Evolutionary conservation across 2,888 invertebrate species (phyloP).

Genomic region (Stegophylla sp.): DNA sequence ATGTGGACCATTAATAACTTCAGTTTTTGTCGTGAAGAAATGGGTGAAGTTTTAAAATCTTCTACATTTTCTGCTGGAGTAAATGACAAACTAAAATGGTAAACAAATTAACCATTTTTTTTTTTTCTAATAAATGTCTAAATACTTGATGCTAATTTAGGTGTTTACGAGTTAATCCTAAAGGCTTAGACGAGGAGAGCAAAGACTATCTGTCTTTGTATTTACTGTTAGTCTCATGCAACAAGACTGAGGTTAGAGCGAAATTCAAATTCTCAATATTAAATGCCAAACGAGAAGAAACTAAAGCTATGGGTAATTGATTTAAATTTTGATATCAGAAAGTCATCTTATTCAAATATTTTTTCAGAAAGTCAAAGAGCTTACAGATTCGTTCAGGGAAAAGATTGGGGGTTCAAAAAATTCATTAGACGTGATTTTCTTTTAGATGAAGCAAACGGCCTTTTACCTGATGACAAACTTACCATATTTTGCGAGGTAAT

Average conservation of each 20-base stretch:
- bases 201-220: slow-evolving; percentile 99
- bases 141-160: slow-evolving; percentile 66
- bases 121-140: slow-evolving; percentile 11
- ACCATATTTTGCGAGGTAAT: slow-evolving; percentile 97
- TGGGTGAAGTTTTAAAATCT: slow-evolving; percentile 99
- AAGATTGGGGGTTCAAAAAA: slow-evolving; percentile 99
- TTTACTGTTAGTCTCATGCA: slow-evolving; percentile 97
- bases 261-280: slow-evolving; percentile 99
- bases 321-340: neutral
- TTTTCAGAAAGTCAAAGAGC: slow-evolving; percentile 81
- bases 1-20: slow-evolving; percentile 99
- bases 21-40: slow-evolving; percentile 99
- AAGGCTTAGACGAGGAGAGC: slow-evolving; percentile 99
- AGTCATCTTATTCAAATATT: slow-evolving; percentile 29
- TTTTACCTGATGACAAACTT: slow-evolving; percentile 97
- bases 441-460: slow-evolving; percentile 97
- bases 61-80: slow-evolving; percentile 99
- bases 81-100: slow-evolving; percentile 99
- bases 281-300: slow-evolving; percentile 99
- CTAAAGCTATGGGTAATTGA: slow-evolving; percentile 95
- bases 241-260: slow-evolving; percentile 99
- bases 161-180: slow-evolving; percentile 99
- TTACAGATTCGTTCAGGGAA: slow-evolving; percentile 99
- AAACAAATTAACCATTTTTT: slow-evolving; percentile 59
- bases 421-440: slow-evolving; percentile 98